Evolutionary conservation across 1,140 invertebrate species (phyloP), one percentile per base, ranked within the genome.

Genomic region (Ericerus pela): DNA sequence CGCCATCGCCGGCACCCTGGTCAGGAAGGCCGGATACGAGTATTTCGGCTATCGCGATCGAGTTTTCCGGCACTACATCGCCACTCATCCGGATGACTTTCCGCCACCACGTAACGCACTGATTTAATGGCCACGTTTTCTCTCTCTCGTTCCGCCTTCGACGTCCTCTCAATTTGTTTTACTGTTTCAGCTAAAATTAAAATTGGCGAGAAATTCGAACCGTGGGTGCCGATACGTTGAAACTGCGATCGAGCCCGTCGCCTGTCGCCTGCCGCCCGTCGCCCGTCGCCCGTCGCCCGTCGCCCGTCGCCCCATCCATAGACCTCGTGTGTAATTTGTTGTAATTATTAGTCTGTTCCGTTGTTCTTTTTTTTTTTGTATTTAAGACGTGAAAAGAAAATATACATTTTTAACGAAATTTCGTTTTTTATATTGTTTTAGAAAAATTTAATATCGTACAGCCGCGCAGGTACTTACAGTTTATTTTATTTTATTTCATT

Each of bases 51-150:
- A n/a, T n/a, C n/a, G n/a, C n/a, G n/a, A n/a, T n/a, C n/a, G n/a
- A n/a, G n/a, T n/a, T n/a, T n/a, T n/a, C n/a, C n/a, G n/a, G n/a
- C 79, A 84, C 67, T 85, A 85, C 61, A 72, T 85, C 59, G 72
- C 73, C 62, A 68, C 75, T 47, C 81, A 85, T 68, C 80, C 81
- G 24, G 81, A 84, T 60, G 78, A 81, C 66, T 84, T 84, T 61
- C 72, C 75, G 58, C 63, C 65, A 5, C 78, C 75, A 63, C 70
- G 80, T 82, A 66, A 53, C 28, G 54, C 51, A 54, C 57, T 27
- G 14, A 14, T 28, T 12, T 30, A 41, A 56, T 20, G 12, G 26
- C n/a, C n/a, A 52, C 26, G 26, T 22, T 11, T 51, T 51, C 20
- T 8, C 20, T 41, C n/a, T 8, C n/a, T n/a, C n/a, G n/a, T 41